Evolutionary conservation across 1,140 invertebrate genomes (phyloP), one percentile per base, ranked within the genome.

Genomic region (Bombus difficillimus): DNA sequence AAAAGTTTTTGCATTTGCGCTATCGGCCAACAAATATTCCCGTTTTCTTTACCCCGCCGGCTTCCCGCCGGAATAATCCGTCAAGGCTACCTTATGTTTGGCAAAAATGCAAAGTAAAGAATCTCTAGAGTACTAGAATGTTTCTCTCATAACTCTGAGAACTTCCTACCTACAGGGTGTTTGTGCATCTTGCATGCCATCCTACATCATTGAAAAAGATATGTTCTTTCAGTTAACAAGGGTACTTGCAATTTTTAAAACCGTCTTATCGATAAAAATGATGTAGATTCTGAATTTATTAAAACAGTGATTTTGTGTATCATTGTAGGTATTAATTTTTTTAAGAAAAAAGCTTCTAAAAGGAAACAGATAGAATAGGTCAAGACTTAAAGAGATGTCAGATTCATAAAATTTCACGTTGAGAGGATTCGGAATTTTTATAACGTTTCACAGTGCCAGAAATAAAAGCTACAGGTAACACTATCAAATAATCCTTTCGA

Each of bases 91-190:
- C 73, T 81, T 66, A 53, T 73, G 57, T 25, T 32, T n/a, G 32
- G 68, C 41, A 64, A 85, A 85, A 85, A 71, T 85, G 68, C 68
- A 80, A 85, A 80, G 53, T 85, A 85, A 85, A 85, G 39, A 59
- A 69, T 81, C 83, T 81, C 83, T 41, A 43, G 77, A 74, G 83
- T 6, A 37, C 57, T 22, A 41, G 78, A 22, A 81, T 85, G 59
- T 81, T 57, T 73, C 15, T 73, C 57, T 59, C 34, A 32, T 66
- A 85, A 81, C 78, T 81, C 69, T 22, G 69, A 81, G 34, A 73
- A 85, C 32, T 78, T 57, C 22, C 2, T 68, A 80, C 41, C 62
- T 80, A 77, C 41, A 28, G 47, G 37, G 62, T 43, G 32, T 59
- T 57, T 22, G 43, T 53, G 39, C 43, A 37, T 72, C 32, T 39